phyloP scores from a whole-genome alignment of 2,113 vertebrate species.

The Pantherophis guttatus region DNA sequence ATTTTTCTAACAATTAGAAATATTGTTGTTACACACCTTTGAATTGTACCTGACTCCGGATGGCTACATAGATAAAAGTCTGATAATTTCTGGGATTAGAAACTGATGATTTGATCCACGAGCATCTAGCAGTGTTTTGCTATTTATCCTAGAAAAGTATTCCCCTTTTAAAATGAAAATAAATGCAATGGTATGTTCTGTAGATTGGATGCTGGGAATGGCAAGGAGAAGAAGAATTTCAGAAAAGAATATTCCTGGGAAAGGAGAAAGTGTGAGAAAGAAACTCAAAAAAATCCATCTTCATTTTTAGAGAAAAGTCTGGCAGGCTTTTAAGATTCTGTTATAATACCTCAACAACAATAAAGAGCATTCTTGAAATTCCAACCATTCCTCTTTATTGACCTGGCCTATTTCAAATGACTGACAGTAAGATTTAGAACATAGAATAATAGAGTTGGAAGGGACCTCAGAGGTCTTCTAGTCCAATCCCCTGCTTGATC shows the following conservation, averaged over 20 bases:
- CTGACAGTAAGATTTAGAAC: neutral
- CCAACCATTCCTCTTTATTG: neutral
- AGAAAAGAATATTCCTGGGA: neutral
- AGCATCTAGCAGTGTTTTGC: neutral
- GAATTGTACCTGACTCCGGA: neutral
- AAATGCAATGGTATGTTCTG: neutral
- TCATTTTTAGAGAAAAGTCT: neutral
- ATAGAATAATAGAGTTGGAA: neutral
- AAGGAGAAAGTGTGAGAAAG: neutral
- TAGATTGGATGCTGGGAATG: neutral
- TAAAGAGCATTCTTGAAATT: neutral
- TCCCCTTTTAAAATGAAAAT: neutral
- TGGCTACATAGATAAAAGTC: neutral
- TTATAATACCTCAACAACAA: neutral
- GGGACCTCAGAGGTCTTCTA: neutral
- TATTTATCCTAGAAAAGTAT: neutral
- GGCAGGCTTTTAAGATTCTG: neutral
- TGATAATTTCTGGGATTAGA: neutral
- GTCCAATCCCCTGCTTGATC: neutral
- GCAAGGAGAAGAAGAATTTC: neutral
- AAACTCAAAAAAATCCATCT: neutral
- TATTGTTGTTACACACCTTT: neutral
- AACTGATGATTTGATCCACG: neutral
- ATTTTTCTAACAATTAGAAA: neutral
- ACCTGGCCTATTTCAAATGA: neutral